Percentiles rank a stretch among this genome's conserved stretches.
Conservation (phyloP, 2,113 vertebrate genomes). For the Myanophis thanlyinensis region DNA sequence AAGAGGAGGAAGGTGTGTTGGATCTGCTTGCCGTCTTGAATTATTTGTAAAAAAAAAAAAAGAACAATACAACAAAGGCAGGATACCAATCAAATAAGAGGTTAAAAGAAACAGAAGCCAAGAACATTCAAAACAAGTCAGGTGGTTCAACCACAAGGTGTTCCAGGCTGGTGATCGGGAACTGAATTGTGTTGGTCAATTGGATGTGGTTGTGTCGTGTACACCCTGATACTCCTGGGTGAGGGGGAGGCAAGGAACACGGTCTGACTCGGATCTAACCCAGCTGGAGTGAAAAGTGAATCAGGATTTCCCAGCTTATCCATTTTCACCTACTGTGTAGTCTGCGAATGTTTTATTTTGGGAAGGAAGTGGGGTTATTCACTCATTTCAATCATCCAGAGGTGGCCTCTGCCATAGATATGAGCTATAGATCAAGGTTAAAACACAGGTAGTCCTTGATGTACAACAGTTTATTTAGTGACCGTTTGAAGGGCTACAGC, state of each 20-base stretch:
- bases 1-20: too few species aligned
- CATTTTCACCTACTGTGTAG: neutral
- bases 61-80: too few species aligned
- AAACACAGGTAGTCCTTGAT: neutral
- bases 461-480: too few species aligned
- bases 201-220: neutral
- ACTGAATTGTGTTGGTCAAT: neutral
- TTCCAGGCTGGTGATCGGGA: neutral
- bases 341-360: neutral
- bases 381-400: neutral
- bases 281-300: neutral
- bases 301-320: neutral
- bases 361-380: neutral
- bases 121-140: neutral
- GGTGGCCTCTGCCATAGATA: too few species aligned
- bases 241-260: neutral
- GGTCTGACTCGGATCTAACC: neutral
- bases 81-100: too few species aligned
- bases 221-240: neutral
- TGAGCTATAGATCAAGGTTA: neutral
- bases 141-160: neutral
- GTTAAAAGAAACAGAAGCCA: neutral
- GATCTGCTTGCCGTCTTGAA: too few species aligned
- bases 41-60: too few species aligned
- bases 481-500: too few species aligned